A percentile compares a stretch with the other conserved stretches of the same genome.
These are phyloP conservation scores for Acronicta psi DNA, from an alignment of 2,888 invertebrate genomes.

Conservation along the genomic window DNA sequence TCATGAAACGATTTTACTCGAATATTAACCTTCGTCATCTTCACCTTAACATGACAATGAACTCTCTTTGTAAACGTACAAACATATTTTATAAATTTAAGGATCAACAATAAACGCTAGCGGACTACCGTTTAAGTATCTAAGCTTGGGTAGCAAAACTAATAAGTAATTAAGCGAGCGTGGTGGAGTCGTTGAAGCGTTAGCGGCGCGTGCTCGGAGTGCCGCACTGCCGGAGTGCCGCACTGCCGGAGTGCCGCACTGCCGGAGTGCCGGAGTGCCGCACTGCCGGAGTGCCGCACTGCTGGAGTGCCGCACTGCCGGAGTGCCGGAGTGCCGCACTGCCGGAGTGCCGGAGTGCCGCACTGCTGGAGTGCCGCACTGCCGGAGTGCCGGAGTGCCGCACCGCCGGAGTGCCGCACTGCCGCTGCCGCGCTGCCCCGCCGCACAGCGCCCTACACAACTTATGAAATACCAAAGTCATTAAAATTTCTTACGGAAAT, in stretches of 20 bases:
- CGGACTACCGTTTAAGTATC: constrained; percentile 77
- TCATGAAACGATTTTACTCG: constrained; percentile 80
- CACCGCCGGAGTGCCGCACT: too few species aligned
- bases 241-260: neutral
- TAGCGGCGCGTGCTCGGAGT: constrained; percentile 16
- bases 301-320: too few species aligned
- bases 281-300: neutral
- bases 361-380: too few species aligned
- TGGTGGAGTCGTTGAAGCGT: constrained; percentile 50
- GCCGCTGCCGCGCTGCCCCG: constrained; percentile 10
- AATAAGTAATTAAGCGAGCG: constrained; percentile 53
- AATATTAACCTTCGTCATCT: constrained; percentile 83
- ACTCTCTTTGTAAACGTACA: constrained; percentile 89
- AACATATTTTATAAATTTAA: constrained; percentile 83
- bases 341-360: constrained; percentile 2
- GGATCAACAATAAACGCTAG: constrained; percentile 83
- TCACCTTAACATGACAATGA: constrained; percentile 87
- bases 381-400: constrained; percentile 2
- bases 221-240: too few species aligned
- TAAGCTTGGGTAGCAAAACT: constrained; percentile 76
- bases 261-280: too few species aligned
- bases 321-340: too few species aligned
- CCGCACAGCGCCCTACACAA: constrained; percentile 56
- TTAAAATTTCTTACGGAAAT: constrained; percentile 85
- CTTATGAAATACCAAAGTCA: constrained; percentile 87